Percentiles rank a stretch among this genome's conserved stretches.
phyloP scores from a whole-genome alignment of 2,888 invertebrate genomes.

The Pyrochroa serraticornis region DNA sequence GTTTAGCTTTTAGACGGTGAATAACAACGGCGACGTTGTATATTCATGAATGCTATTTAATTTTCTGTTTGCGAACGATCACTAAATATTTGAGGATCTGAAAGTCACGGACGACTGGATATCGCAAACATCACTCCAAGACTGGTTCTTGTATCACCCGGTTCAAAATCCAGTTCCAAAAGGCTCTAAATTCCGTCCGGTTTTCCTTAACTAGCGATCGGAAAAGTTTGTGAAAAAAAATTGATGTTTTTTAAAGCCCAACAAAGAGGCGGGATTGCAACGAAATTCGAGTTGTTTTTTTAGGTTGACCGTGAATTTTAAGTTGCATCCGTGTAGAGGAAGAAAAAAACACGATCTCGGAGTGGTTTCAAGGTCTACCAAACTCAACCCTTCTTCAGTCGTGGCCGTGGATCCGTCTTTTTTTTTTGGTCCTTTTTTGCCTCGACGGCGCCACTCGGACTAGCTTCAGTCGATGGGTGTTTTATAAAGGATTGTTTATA shows the following conservation, averaged over 20 bases:
- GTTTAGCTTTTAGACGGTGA: constrained; percentile 31
- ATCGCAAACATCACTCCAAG: constrained; percentile 45
- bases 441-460: constrained; percentile 27
- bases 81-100: constrained; percentile 51
- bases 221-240: too few species aligned
- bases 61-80: constrained; percentile 38
- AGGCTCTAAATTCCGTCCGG: too few species aligned
- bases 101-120: constrained; percentile 50
- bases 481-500: constrained; percentile 5
- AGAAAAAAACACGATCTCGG: constrained; percentile 40
- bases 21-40: constrained; percentile 28
- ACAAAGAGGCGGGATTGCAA: constrained; percentile 1
- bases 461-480: constrained; percentile 12
- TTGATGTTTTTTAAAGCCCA: too few species aligned
- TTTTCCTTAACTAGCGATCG: too few species aligned
- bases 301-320: constrained; percentile 46
- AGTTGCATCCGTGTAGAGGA: constrained; percentile 45
- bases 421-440: not conserved
- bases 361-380: constrained; percentile 43
- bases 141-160: constrained; percentile 41
- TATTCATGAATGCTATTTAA: constrained; percentile 26
- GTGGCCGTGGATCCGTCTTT: not conserved
- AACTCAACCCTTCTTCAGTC: constrained; percentile 5
- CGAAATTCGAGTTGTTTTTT: not conserved
- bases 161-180: constrained; percentile 11